These are phyloP conservation scores for Colletes collaris DNA, from an alignment of 2,888 invertebrate species.

Conservation along the genomic window DNA sequence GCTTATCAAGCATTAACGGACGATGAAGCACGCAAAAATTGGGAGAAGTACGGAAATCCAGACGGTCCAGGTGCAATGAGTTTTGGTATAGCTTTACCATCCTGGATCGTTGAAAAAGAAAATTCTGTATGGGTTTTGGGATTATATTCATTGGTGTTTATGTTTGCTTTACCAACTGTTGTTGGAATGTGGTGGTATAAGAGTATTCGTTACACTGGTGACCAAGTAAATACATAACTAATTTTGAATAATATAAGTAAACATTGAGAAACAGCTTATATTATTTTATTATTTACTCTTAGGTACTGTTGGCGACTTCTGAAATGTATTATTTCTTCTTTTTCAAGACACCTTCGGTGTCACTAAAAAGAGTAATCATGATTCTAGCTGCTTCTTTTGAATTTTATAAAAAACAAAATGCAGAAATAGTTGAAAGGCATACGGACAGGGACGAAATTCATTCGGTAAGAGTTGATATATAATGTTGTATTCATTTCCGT, in stretches of 20 bases:
- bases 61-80: constrained; percentile 99
- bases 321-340: constrained; percentile 98
- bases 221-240: constrained; percentile 86
- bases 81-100: constrained; percentile 99
- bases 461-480: constrained; percentile 85
- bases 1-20: constrained; percentile 95
- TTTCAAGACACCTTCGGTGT: constrained; percentile 97
- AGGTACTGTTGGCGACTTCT: constrained; percentile 97
- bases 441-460: constrained; percentile 98
- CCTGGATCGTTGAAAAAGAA: constrained; percentile 99
- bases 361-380: constrained; percentile 97
- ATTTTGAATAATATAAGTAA: neutral
- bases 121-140: constrained; percentile 99
- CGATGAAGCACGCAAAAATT: constrained; percentile 98
- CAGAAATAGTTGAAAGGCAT: constrained; percentile 95
- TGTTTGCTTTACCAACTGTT: constrained; percentile 96
- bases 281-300: constrained; percentile 45
- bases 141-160: constrained; percentile 97
- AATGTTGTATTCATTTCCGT: no score
- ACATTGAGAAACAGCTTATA: neutral
- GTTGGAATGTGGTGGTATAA: constrained; percentile 99
- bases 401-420: constrained; percentile 96
- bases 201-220: constrained; percentile 98
- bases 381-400: constrained; percentile 98
- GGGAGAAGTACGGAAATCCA: constrained; percentile 99